A percentile compares a stretch with the other conserved stretches of the same genome.
These are phyloP conservation scores for Agrypnus murinus DNA, from an alignment of 2,888 invertebrate genomes.

Conservation along the genomic window DNA sequence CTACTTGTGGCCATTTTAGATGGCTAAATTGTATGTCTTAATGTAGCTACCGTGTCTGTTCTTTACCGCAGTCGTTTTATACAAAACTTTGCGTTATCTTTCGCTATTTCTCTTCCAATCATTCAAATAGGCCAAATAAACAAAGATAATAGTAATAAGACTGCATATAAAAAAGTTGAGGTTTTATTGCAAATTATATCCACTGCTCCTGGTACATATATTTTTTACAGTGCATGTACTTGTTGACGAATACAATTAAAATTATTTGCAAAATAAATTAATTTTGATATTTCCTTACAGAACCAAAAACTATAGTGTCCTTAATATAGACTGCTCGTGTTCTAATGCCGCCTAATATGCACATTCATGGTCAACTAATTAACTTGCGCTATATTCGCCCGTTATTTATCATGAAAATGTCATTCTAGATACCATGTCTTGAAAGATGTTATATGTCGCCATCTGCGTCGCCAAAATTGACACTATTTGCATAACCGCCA, in stretches of 20 bases:
- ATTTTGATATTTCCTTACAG: no score
- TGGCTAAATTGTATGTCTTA: slow-evolving; percentile 62
- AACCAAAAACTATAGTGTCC: no score
- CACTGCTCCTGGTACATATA: slow-evolving; percentile 31
- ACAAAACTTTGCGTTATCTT: slow-evolving; percentile 5
- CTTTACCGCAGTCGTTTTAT: slow-evolving; percentile 41
- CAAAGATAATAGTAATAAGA: background rate
- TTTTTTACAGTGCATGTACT: slow-evolving; percentile 20
- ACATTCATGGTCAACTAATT: no score
- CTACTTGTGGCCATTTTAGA: slow-evolving; percentile 57
- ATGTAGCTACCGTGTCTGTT: slow-evolving; percentile 60
- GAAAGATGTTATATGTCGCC: no score
- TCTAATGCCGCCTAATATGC: no score
- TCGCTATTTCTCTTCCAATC: slow-evolving; percentile 11
- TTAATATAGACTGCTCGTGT: no score
- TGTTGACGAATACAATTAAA: slow-evolving; percentile 11
- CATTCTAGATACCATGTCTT: no score
- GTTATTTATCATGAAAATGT: no score
- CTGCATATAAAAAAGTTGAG: slow-evolving; percentile 4
- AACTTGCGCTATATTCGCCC: no score
- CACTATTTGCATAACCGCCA: no score
- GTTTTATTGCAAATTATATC: slow-evolving; percentile 18
- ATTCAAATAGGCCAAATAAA: background rate
- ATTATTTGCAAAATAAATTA: no score
- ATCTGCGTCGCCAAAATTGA: no score